Conservation (phyloP, 2,113 vertebrate species). For the Bathybates hornii region DNA sequence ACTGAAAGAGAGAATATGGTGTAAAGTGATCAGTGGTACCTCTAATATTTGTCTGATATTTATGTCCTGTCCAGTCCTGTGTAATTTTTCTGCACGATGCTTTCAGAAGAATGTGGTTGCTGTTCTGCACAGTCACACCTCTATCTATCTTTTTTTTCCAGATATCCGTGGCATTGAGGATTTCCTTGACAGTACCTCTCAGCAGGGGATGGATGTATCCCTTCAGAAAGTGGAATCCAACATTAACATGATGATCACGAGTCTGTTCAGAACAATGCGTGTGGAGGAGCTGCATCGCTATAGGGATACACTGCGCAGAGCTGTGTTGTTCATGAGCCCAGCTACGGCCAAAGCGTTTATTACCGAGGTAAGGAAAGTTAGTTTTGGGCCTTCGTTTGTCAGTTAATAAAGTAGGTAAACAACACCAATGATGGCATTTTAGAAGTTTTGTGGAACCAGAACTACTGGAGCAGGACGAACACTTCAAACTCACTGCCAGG, state of each 20-base stretch:
- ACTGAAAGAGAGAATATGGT: background rate
- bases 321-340: constrained; percentile 94
- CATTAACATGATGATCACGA: constrained; percentile 98
- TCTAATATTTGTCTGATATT: background rate
- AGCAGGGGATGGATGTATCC: constrained; percentile 98
- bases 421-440: background rate
- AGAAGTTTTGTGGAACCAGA: background rate
- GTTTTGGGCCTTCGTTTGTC: background rate
- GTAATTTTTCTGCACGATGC: background rate
- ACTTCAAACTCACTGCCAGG: background rate
- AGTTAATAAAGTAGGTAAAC: background rate
- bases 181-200: constrained; percentile 93
- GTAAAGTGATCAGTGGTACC: background rate
- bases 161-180: constrained; percentile 98
- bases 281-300: constrained; percentile 96
- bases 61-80: background rate
- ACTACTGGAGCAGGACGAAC: background rate
- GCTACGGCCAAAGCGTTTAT: constrained; percentile 93
- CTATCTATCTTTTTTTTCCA: constrained; percentile 33
- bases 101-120: background rate
- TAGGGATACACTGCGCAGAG: constrained; percentile 88
- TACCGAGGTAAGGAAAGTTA: constrained; percentile 79
- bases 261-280: constrained; percentile 91
- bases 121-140: background rate
- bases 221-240: constrained; percentile 98